These are phyloP conservation scores for Latrodectus geometricus DNA, from an alignment of 1,140 invertebrate species.

Conservation along the genomic window DNA sequence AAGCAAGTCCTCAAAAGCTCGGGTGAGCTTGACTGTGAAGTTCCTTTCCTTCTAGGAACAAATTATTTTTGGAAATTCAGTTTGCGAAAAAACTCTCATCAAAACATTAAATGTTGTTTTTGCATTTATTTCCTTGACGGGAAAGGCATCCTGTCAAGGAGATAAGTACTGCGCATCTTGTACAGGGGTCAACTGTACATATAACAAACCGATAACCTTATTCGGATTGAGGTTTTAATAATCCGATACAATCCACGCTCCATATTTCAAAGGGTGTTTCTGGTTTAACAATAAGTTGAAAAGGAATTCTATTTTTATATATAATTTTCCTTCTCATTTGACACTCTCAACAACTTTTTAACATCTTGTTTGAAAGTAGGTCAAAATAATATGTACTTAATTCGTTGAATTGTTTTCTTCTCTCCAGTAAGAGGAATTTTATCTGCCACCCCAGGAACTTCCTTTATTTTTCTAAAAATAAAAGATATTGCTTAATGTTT, in stretches of 20 bases:
- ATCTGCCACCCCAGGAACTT: too few relatives aligned
- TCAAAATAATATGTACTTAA: neutral
- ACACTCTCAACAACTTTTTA: neutral
- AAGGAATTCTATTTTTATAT: neutral
- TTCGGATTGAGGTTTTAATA: neutral
- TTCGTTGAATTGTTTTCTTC: neutral
- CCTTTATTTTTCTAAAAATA: too few relatives aligned
- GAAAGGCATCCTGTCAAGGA: too few relatives aligned
- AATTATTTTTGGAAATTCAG: constrained; percentile 2
- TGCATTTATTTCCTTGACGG: neutral
- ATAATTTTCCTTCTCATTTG: neutral
- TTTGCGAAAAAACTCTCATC: constrained; percentile 6
- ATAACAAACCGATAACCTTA: neutral
- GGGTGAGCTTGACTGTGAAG: too few relatives aligned
- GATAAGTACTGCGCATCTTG: neutral
- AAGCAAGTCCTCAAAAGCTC: neutral
- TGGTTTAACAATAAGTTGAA: neutral
- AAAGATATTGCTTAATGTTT: too few relatives aligned
- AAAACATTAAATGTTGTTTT: neutral
- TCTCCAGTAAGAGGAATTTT: too few relatives aligned
- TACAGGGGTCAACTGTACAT: neutral
- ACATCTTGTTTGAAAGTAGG: neutral
- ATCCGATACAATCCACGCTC: neutral
- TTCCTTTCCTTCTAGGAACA: too few relatives aligned
- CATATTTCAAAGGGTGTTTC: neutral